phyloP scores from a whole-genome alignment of 1,140 invertebrate genomes.

The Formica exsecta region DNA sequence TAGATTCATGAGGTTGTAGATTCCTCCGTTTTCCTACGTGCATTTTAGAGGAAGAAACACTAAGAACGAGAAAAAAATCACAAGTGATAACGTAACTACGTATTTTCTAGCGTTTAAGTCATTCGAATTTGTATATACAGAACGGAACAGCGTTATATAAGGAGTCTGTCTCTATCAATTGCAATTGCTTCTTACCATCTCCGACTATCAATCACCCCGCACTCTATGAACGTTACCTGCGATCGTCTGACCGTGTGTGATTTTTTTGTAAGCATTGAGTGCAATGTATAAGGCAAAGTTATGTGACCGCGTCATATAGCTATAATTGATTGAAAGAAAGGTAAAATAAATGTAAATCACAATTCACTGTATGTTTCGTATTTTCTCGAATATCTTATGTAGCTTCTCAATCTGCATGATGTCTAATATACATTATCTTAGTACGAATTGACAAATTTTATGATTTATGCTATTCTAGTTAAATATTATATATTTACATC shows the following conservation, averaged over 20 bases:
- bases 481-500: not conserved
- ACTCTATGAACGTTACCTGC: conserved; percentile 46
- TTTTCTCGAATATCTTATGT: not conserved
- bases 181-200: conserved; percentile 65
- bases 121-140: conserved; percentile 65
- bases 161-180: conserved; percentile 70
- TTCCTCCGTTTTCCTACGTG: conserved; percentile 20
- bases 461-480: not conserved
- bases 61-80: not conserved
- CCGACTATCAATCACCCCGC: conserved; percentile 49
- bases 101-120: conserved; percentile 63
- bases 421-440: not conserved
- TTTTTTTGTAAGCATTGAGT: conserved; percentile 64
- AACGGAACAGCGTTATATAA: conserved; percentile 31
- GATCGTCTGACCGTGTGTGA: conserved; percentile 61
- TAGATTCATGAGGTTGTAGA: conserved; percentile 36
- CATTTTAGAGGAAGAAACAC: not conserved
- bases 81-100: conserved; percentile 51
- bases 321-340: conserved; percentile 69
- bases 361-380: conserved; percentile 45
- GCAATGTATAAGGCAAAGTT: conserved; percentile 69
- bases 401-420: not conserved
- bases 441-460: not conserved
- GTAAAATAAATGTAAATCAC: conserved; percentile 57
- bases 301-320: conserved; percentile 63